phyloP scores from a whole-genome alignment of 2,113 vertebrate species.

The Rhagologus leucostigma region DNA sequence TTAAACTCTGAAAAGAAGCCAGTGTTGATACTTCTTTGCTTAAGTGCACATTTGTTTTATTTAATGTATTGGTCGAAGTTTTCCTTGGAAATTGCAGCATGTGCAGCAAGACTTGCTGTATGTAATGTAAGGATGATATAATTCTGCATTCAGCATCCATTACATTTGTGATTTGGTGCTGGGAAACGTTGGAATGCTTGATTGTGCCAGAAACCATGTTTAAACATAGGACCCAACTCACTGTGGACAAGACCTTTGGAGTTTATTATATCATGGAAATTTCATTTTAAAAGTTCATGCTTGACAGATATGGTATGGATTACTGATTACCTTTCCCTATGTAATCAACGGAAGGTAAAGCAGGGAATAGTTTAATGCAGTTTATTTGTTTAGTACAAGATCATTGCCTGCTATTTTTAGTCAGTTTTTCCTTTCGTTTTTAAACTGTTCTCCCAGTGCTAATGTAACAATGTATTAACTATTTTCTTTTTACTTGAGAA shows the following conservation, averaged over 20 bases:
- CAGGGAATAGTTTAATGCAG: not conserved
- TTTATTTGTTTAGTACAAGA: not conserved
- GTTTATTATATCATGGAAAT: constrained; percentile 32
- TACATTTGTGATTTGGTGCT: not conserved
- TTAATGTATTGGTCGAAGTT: not conserved
- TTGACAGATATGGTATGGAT: not conserved
- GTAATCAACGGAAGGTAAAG: not conserved
- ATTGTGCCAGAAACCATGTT: not conserved
- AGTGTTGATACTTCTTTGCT: not conserved
- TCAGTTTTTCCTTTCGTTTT: not conserved
- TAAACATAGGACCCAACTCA: not conserved
- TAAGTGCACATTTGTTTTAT: not conserved
- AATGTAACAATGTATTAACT: not conserved
- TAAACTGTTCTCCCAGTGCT: not conserved
- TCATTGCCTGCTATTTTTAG: not conserved
- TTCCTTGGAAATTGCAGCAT: not conserved
- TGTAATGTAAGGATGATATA: not conserved
- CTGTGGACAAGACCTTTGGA: not conserved
- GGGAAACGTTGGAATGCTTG: not conserved
- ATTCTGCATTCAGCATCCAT: not conserved
- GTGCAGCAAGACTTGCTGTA: not conserved
- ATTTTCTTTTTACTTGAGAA: not conserved
- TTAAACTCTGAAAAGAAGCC: constrained; percentile 4
- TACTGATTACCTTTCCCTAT: constrained; percentile 2
- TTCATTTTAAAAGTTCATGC: constrained; percentile 16